These are phyloP conservation scores for Stomatorhinus ivindoensis DNA, from an alignment of 2,113 vertebrate species.

Conservation along the genomic window DNA sequence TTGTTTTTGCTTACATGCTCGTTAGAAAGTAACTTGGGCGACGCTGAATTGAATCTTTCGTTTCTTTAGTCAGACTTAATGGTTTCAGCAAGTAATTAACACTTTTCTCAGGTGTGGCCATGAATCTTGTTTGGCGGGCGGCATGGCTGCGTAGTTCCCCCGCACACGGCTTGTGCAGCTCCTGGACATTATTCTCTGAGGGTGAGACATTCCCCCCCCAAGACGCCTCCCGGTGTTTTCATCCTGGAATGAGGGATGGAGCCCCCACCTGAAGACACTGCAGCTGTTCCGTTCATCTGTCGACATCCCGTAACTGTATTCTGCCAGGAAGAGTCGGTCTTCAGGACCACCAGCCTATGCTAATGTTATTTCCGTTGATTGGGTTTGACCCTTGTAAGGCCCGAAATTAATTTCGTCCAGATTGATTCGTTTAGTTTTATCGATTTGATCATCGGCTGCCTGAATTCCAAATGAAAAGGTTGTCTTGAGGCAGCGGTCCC, in stretches of 20 bases:
- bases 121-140: background rate
- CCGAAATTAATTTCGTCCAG: background rate
- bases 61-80: constrained; percentile 30
- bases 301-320: background rate
- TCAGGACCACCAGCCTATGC: background rate
- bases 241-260: constrained; percentile 11
- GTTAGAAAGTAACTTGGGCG: constrained; percentile 48
- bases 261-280: background rate
- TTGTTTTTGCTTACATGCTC: constrained; percentile 40
- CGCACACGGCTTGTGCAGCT: constrained; percentile 19
- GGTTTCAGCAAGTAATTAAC: constrained; percentile 37
- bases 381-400: background rate
- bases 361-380: background rate
- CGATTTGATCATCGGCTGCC: background rate
- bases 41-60: constrained; percentile 38
- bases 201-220: constrained; percentile 24
- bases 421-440: background rate
- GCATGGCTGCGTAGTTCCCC: background rate
- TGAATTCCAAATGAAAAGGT: background rate
- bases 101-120: background rate
- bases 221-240: constrained; percentile 32
- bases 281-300: constrained; percentile 15
- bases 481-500: background rate
- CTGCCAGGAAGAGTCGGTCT: background rate
- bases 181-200: constrained; percentile 1